Base-by-base conservation (phyloP, 2,888 invertebrate species). In the Drosophila eohydei region DNA sequence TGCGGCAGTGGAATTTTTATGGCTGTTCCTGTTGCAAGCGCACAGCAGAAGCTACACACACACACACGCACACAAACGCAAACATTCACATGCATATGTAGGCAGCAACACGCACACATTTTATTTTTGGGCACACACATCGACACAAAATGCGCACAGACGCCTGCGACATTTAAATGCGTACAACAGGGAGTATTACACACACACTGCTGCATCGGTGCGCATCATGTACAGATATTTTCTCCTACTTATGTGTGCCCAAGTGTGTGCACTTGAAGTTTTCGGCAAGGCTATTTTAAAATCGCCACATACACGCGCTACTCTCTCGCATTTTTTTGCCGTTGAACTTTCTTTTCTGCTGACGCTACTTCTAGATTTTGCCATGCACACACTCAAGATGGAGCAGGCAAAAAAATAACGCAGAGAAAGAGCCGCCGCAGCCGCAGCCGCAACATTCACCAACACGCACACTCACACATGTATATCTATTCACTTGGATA, bases 211-310 rank as follows among this genome's bases (percentile, higher is more conserved):
- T 58, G 58, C 58, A 48, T 14, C 48, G 30, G 16, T 64, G 72
- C 72, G 66, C 65, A 64, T 74, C 78, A 69, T 83, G 79, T 81
- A 81, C 71, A 85, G 79, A 80, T 83, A 83, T 85, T 83, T 80
- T 71, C 67, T 71, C 67, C 67, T 70, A 59, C 77, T 69, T 69
- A 61, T 70, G 65, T 75, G 67, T 75, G 67, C 59, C 62, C 57
- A 77, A 89, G 82, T 73, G 78, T 84, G 86, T 84, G 86, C 89
- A 89, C 86, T 86, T 86, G 88, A 89, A 86, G 89, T 88, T 89
- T 89, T 86, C 85, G 88, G 80, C 81, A 78, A 78, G 77, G 81
- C 79, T 85, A 85, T 86, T 86, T 86, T 84, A 74, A 85, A 79
- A 74, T 78, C 83, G 81, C 79, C 88, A 88, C 88, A 83, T 79